These are phyloP conservation scores for Hoplodrina blanda DNA, from an alignment of 2,888 invertebrate genomes.

Conservation along the genomic window DNA sequence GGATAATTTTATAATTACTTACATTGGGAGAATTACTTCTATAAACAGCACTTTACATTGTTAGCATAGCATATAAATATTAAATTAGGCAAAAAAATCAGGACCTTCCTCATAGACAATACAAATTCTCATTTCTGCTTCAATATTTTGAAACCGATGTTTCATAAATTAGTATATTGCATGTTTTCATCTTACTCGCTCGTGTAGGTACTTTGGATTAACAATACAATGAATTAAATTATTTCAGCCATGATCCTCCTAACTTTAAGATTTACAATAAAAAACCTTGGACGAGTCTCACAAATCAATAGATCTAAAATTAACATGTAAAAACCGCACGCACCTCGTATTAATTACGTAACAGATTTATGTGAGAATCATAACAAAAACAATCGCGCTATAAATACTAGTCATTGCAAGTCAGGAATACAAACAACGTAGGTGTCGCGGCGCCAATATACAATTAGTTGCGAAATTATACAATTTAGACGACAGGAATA, in stretches of 20 bases:
- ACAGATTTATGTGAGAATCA: constrained; percentile 40
- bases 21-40: background rate
- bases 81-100: too few species aligned
- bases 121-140: too few species aligned
- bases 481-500: constrained; percentile 41
- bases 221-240: background rate
- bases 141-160: too few species aligned
- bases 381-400: constrained; percentile 47
- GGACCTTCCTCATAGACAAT: too few species aligned
- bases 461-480: constrained; percentile 43
- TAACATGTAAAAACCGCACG: constrained; percentile 20
- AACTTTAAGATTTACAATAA: background rate
- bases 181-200: background rate
- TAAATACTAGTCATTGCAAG: constrained; percentile 42
- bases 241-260: background rate
- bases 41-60: background rate
- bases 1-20: constrained; percentile 2
- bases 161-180: too few species aligned
- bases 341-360: constrained; percentile 42
- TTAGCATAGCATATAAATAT: background rate
- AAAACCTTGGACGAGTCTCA: background rate
- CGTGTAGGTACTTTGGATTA: background rate
- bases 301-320: constrained; percentile 26
- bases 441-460: constrained; percentile 39
- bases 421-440: constrained; percentile 37